Percentiles rank a stretch among this genome's conserved stretches.
Evolutionary conservation across 1,140 invertebrate genomes (phyloP).

Genomic region (Platorchestia sp.): DNA sequence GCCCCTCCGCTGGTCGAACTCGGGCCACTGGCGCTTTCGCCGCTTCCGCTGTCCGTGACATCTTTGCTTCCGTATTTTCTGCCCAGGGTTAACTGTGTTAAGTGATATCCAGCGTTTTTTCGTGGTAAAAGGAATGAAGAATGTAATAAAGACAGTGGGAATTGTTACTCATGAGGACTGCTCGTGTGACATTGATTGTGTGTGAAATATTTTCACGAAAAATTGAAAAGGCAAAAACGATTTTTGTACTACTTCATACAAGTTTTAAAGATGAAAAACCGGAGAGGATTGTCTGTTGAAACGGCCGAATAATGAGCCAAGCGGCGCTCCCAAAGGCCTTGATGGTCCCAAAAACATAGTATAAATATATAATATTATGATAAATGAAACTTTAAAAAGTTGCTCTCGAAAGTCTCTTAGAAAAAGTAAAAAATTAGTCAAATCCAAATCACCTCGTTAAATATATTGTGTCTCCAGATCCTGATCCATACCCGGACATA

Average conservation of each 20-base stretch:
- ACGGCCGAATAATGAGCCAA: neutral
- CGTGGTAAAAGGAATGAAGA: neutral
- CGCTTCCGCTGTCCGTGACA: constrained; percentile 72
- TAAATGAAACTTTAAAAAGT: neutral
- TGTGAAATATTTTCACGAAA: no score
- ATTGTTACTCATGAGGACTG: neutral
- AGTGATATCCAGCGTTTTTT: neutral
- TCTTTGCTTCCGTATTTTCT: constrained; percentile 68
- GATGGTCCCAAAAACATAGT: neutral
- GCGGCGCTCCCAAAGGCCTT: neutral
- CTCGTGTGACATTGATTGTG: neutral
- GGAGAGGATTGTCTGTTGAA: neutral
- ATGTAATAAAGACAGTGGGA: neutral
- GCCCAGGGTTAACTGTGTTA: neutral
- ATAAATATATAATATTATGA: neutral
- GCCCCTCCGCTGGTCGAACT: constrained; percentile 67
- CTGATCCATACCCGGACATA: constrained; percentile 51
- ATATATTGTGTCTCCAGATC: constrained; percentile 52
- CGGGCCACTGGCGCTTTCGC: constrained; percentile 74
- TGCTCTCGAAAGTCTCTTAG: neutral
- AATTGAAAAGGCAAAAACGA: neutral
- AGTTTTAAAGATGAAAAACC: neutral
- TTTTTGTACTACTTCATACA: neutral
- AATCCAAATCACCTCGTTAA: constrained; percentile 45
- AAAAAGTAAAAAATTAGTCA: constrained; percentile 9